Base-by-base conservation (phyloP, 2,888 invertebrate species). In the Conus canariensis region DNA sequence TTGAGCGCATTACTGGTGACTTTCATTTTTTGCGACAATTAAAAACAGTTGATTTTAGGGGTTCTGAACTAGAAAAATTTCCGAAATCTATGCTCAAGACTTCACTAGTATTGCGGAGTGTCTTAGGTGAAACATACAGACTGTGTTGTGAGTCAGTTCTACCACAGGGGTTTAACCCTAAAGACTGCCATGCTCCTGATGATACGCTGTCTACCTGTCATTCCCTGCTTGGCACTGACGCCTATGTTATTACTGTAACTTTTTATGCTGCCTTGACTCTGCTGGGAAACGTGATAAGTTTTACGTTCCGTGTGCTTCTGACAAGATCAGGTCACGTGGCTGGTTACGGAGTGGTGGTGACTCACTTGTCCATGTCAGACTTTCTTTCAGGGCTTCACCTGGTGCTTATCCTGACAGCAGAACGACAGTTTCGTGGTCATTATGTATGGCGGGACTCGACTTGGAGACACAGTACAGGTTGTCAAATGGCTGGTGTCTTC, bases 401-500 rank as follows among this genome's bases (percentile, higher is more conserved):
- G 77, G 77, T 30, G 30, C 7, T 80, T 12, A 16, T 80, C 12
- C 77, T 80, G 77, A 80, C 77, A 5, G 77, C 70, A 16, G 85
- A 85, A 14, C 60, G 25, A 16, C 60, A 60, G 85, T 85, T 60
- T 60, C 59, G 60, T 0, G 85, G 85, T 7, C 60, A 6, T 7
- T 85, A 85, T 60, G 19, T 85, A 25, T 85, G 85, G 85, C 25
- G 4, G 14, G 60, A 85, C 85, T 30, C 60, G 7, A 22, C 85
- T 60, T 85, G 85, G 85, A 85, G 85, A n/a, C 25, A 85, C 85
- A 85, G 85, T 25, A 25, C 22, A 14, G 85, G 60, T 4, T 85
- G 85, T 60, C 85, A 85, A 25, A 59, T 85, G 12, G 85, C 85
- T 22, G 60, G 60, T 5, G 16, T 85, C 25, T 60, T 85, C 60